phyloP scores from a whole-genome alignment of 2,888 invertebrate species.

The Cremastinae sp. region DNA sequence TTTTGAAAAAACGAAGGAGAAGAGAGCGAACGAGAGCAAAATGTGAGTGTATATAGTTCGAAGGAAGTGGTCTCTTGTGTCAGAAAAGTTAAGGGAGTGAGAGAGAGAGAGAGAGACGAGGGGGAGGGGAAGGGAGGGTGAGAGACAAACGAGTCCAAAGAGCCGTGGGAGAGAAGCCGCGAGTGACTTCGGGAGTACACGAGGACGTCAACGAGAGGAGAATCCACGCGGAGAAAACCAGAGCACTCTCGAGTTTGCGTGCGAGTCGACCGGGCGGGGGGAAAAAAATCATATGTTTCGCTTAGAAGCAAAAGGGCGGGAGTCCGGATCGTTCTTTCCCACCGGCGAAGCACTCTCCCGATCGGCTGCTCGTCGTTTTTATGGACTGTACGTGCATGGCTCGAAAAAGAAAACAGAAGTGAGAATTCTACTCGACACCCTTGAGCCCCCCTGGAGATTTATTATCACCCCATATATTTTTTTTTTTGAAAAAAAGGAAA shows the following conservation, averaged over 20 bases:
- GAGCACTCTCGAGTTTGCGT: slow-evolving; percentile 52
- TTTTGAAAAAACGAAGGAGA: slow-evolving; percentile 40
- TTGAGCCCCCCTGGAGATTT: slow-evolving; percentile 51
- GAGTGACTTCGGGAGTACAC: slow-evolving; percentile 32
- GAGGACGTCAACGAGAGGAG: slow-evolving; percentile 35
- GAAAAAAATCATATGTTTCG: not conserved
- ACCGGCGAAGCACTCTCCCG: not conserved
- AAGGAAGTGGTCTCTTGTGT: slow-evolving; percentile 60
- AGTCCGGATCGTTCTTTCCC: not conserved
- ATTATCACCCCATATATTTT: slow-evolving; percentile 52
- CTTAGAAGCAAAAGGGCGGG: not conserved
- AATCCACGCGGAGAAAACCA: slow-evolving; percentile 42
- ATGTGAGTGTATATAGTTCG: slow-evolving; percentile 53
- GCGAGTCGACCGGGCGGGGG: slow-evolving; percentile 16
- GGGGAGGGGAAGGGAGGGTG: slow-evolving; percentile 39
- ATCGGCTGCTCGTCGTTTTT: not conserved
- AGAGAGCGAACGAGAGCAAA: slow-evolving; percentile 50
- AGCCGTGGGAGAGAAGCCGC: slow-evolving; percentile 64
- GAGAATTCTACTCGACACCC: slow-evolving; percentile 55
- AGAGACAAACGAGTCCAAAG: slow-evolving; percentile 45
- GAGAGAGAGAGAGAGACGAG: slow-evolving; percentile 15
- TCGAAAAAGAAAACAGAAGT: slow-evolving; percentile 44
- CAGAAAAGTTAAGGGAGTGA: slow-evolving; percentile 47
- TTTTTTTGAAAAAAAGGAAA: not conserved
- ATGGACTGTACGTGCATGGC: slow-evolving; percentile 28